phyloP scores from a whole-genome alignment of 2,113 vertebrate genomes.

The Dermatemys mawii region DNA sequence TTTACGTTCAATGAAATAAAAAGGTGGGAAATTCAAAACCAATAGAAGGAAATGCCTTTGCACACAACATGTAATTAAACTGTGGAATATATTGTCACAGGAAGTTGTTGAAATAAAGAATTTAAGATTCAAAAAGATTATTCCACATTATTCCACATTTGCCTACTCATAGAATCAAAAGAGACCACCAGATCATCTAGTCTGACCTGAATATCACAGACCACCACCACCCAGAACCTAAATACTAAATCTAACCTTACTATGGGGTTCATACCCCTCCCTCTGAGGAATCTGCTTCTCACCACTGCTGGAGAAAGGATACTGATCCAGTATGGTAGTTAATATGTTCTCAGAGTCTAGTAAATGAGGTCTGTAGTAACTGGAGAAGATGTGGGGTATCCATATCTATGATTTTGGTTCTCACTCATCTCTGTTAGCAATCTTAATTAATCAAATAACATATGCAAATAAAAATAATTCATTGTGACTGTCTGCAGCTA shows the following conservation, averaged over 20 bases:
- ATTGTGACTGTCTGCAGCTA: not conserved
- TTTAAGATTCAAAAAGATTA: not conserved
- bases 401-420: not conserved
- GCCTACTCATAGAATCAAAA: not conserved
- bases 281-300: not conserved
- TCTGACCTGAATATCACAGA: not conserved
- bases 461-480: not conserved
- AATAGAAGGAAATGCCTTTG: not conserved
- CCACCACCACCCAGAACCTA: not conserved
- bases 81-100: not conserved
- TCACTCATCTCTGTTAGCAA: not conserved
- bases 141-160: not conserved
- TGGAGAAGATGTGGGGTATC: not conserved
- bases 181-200: too few species aligned
- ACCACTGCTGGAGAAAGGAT: not conserved
- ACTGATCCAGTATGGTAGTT: not conserved
- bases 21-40: not conserved
- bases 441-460: not conserved
- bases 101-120: not conserved
- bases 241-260: not conserved
- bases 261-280: not conserved
- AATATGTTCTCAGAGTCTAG: not conserved
- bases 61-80: not conserved
- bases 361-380: not conserved
- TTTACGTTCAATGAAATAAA: not conserved